phyloP scores from a whole-genome alignment of 2,888 invertebrate species.

The Cryptus viduatorius region DNA sequence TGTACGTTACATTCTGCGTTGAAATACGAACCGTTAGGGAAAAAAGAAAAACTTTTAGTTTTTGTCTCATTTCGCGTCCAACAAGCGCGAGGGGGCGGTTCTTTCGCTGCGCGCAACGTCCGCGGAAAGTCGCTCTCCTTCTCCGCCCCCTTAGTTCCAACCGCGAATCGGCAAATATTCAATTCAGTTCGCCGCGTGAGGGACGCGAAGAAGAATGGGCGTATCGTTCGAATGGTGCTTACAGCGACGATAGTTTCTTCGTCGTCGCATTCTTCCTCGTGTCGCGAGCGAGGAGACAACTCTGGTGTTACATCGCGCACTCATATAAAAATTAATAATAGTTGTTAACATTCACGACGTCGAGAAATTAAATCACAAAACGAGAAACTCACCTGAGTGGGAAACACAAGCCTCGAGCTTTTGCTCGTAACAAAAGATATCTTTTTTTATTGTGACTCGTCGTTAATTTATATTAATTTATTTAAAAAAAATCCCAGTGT shows the following conservation, averaged over 20 bases:
- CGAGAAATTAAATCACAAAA: constrained; percentile 4
- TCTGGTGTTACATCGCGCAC: neutral
- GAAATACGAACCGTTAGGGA: neutral
- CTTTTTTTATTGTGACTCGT: constrained; percentile 50
- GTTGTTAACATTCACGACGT: neutral
- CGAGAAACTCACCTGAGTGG: constrained; percentile 8
- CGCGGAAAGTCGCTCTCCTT: constrained; percentile 15
- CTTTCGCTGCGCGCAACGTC: constrained; percentile 12
- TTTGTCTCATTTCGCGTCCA: neutral
- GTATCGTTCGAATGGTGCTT: constrained; percentile 70
- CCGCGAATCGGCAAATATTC: constrained; percentile 69
- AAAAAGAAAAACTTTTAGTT: neutral
- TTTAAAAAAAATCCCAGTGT: constrained; percentile 57
- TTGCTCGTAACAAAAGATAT: constrained; percentile 22
- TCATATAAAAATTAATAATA: constrained; percentile 17
- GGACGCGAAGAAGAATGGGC: constrained; percentile 75
- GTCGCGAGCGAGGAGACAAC: constrained; percentile 54
- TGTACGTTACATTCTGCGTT: neutral
- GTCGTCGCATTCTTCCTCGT: constrained; percentile 48
- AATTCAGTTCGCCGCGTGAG: constrained; percentile 76
- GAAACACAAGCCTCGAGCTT: constrained; percentile 17
- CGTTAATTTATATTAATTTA: constrained; percentile 67
- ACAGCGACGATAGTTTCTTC: constrained; percentile 10
- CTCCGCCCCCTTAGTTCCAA: constrained; percentile 2
- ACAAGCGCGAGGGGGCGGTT: constrained; percentile 24